Evolutionary conservation across 2,113 vertebrate species (phyloP).

Genomic region (Eulacestoma nigropectus): DNA sequence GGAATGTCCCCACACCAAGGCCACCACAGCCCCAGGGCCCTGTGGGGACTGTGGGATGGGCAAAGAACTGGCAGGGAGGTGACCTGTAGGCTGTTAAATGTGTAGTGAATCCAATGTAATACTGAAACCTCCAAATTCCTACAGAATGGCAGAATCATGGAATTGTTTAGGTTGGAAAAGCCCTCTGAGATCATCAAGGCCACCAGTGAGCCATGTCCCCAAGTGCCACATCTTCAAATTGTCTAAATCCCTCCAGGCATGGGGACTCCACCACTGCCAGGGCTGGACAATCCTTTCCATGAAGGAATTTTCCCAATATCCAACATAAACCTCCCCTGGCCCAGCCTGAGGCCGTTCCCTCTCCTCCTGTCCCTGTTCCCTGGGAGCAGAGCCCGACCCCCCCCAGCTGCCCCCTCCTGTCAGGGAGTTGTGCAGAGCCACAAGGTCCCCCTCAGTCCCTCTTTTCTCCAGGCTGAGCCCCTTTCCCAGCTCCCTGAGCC

Average conservation of each 20-base stretch:
- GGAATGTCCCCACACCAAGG: neutral
- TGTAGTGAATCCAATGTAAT: fast-evolving
- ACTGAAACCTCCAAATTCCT: neutral
- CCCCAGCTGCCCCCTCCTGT: neutral
- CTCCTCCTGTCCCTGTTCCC: neutral
- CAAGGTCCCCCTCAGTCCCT: neutral
- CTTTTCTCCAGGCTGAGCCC: neutral
- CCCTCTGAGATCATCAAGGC: neutral
- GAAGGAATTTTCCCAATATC: neutral
- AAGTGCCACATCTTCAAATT: neutral
- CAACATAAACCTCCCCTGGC: neutral
- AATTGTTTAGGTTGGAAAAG: neutral
- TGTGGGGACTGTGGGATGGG: fast-evolving
- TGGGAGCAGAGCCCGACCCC: neutral
- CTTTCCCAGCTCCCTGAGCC: neutral
- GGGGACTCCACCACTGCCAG: fast-evolving
- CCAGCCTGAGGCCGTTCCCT: neutral
- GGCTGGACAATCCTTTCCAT: fast-evolving
- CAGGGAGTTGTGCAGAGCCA: neutral
- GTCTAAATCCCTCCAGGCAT: neutral
- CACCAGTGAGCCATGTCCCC: neutral
- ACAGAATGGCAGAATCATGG: fast-evolving
- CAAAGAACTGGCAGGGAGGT: neutral
- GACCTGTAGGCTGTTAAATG: neutral
- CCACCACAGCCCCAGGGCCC: neutral